These are phyloP conservation scores for Seira musarum DNA, from an alignment of 2,888 invertebrate species.

Conservation along the genomic window DNA sequence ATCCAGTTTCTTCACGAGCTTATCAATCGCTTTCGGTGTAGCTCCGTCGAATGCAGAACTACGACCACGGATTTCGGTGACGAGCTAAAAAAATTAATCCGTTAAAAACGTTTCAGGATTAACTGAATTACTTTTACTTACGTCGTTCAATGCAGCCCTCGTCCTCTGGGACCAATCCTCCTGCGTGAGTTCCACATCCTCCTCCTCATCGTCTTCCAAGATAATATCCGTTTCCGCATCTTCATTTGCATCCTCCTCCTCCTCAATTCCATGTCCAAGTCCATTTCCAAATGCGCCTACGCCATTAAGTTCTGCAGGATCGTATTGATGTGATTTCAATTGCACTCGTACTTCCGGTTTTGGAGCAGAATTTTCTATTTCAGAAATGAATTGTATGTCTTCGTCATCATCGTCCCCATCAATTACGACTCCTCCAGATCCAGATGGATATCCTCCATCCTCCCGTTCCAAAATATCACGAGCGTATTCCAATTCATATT, in stretches of 20 bases:
- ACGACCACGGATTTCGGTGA: no score
- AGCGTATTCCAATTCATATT: no score
- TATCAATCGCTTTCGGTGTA: no score
- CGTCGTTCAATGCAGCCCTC: not conserved
- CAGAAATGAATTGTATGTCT: not conserved
- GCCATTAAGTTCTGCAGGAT: not conserved
- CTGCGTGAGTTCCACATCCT: slow-evolving; percentile 5
- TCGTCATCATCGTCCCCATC: not conserved
- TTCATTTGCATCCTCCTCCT: not conserved
- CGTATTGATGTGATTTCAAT: not conserved
- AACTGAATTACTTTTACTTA: not conserved
- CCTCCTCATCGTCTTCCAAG: slow-evolving; percentile 16
- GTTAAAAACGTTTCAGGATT: no score
- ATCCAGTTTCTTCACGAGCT: no score
- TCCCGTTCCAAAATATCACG: no score
- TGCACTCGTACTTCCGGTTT: not conserved
- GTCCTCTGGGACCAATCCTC: not conserved
- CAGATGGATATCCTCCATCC: no score
- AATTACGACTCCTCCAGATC: not conserved
- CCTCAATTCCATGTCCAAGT: not conserved
- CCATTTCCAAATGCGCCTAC: not conserved
- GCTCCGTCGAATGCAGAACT: no score
- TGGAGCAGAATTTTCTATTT: not conserved
- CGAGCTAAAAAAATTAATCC: no score
- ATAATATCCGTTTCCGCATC: not conserved